phyloP scores from a whole-genome alignment of 2,797 vertebrate genomes.

The Tapera naevia region DNA sequence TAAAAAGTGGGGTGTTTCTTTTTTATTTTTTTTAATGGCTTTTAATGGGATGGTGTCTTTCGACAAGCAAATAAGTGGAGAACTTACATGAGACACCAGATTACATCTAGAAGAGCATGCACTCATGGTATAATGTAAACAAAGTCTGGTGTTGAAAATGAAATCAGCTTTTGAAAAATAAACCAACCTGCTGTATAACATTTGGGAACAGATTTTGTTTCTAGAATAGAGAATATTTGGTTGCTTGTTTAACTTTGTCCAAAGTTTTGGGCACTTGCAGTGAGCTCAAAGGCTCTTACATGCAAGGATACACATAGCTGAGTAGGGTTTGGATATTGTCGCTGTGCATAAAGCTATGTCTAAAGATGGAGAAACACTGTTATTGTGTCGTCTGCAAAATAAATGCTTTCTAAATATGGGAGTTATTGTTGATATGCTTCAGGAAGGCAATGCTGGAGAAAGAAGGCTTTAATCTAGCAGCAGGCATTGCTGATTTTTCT shows the following conservation, averaged over 20 bases:
- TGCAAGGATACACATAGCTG: background rate
- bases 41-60: background rate
- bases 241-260: background rate
- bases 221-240: background rate
- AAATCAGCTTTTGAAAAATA: background rate
- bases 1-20: background rate
- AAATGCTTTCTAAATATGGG: background rate
- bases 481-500: background rate
- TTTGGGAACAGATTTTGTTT: background rate
- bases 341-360: background rate
- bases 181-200: background rate
- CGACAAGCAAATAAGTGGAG: background rate
- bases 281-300: background rate
- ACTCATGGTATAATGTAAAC: background rate
- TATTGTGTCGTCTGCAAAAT: background rate
- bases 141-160: background rate
- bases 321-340: background rate
- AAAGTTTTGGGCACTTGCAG: background rate
- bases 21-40: background rate
- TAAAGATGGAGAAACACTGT: background rate
- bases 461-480: background rate
- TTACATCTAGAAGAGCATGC: background rate
- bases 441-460: background rate
- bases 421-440: background rate
- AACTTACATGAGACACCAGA: background rate